Percentiles rank a stretch among this genome's conserved stretches.
phyloP scores from a whole-genome alignment of 1,140 invertebrate genomes.

The Lucilia cuprina region DNA sequence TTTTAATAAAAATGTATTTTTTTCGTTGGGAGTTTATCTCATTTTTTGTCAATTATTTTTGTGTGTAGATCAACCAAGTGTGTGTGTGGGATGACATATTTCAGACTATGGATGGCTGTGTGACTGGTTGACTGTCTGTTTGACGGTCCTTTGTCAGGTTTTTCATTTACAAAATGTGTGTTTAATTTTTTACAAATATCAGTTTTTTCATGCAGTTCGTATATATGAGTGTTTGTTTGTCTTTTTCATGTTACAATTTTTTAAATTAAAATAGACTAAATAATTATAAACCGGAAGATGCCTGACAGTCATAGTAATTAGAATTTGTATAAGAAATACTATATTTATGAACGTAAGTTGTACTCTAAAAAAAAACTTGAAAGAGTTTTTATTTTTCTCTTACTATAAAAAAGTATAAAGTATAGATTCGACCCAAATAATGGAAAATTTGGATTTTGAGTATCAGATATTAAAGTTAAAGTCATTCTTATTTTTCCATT shows the following conservation, averaged over 20 bases:
- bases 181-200: background rate
- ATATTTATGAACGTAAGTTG: background rate
- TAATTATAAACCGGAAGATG: conserved; percentile 14
- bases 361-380: background rate
- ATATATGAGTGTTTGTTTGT: too few species aligned
- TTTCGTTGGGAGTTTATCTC: background rate
- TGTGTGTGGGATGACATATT: background rate
- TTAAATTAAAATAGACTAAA: background rate
- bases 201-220: too few species aligned
- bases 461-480: too few species aligned
- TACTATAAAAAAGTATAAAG: too few species aligned
- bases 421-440: background rate
- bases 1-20: background rate
- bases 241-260: background rate
- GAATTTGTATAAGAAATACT: background rate
- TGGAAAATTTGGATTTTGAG: too few species aligned
- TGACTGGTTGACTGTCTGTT: background rate
- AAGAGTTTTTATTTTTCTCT: background rate
- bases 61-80: background rate
- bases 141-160: background rate
- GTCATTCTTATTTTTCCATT: too few species aligned
- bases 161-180: too few species aligned
- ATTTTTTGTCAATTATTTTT: background rate
- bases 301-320: background rate
- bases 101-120: too few species aligned